Evolutionary conservation across 2,888 invertebrate species (phyloP), one percentile per base, ranked within the genome.

Genomic region (Brachyptera putata): DNA sequence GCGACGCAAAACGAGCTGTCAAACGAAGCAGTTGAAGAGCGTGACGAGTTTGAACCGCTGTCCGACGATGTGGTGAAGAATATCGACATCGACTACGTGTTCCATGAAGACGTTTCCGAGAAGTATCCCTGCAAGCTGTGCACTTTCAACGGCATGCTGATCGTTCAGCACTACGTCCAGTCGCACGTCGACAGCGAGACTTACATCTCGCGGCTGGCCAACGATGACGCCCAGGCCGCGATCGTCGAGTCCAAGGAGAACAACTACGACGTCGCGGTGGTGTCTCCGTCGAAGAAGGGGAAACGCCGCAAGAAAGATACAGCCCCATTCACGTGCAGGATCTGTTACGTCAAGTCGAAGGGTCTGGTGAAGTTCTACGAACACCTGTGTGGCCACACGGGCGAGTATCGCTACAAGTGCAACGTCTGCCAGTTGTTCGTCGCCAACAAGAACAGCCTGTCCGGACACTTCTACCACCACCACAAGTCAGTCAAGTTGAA

Each of bases 331-430:
- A 24, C 56, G 1, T 66, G 66, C 56, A 50, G 64, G 18, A 60
- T 66, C 9, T 66, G 66, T 56, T 49, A 37, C 56, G 21, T 39
- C 37, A 60, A 36, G 41, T 61, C 22, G 11, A 18, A 30, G 37
- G 58, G 60, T 25, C 39, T 60, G 16, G 13, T 53, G 7, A 66
- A 66, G 2, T 87, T 87, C 70, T 86, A 85, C 68, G 87, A 89
- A 70, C 91, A 92, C 69, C 77, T 89, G 39, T 82, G 83, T 21
- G 79, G 75, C 49, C 92, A 92, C 63, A 91, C 91, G 0, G 91
- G 91, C 0, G 91, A 92, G 73, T 87, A 84, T 67, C 78, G 84
- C 58, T 84, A 82, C 62, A 72, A 76, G 21, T 91, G 91, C 71
- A 79, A 79, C 1, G 74, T 76, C 49, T 91, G 91, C 59, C 63